Base-by-base conservation (phyloP, 2,888 invertebrate genomes). In the Leptogaster cylindrica region DNA sequence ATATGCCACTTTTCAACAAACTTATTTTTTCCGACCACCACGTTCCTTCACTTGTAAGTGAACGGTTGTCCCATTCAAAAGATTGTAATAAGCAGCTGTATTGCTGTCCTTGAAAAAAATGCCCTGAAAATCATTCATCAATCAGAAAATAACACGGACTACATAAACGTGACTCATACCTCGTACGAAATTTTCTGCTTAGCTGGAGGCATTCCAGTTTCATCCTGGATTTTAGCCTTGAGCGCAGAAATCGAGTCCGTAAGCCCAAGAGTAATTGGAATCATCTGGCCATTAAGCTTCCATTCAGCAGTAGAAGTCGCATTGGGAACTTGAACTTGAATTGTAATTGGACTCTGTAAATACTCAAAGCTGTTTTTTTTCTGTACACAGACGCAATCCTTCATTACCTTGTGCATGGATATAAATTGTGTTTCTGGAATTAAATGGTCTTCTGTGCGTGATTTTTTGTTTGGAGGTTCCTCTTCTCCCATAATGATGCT, bases 51-150 rank as follows among this genome's bases (percentile, higher is more conserved):
- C 87, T 78, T 96, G 92, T 70, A 99, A 84, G 73, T 92, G 91
- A 36, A 99, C 87, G 7, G 90, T 83, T 1, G 92, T 90, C 63
- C 92, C 93, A 28, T 91, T 90, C 7, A 89, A 85, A 70, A 98
- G 88, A 82, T 99, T 99, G 84, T 99, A 99, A 83, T 90, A 99
- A 0, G 96, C 98, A 81, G 97, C 84, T 0, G 91, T 88, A 78
- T 97, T 95, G 61, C 90, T 93, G 82, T 99, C 98, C 80, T 99
- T 99, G 84, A 98, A 93, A 85, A 98, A 99, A 82, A 98, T 88
- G 31, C 97, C 97, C 93, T 97, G 82, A 16, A 85, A 83, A 73
- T 73, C 73, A n/a, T n/a, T n/a, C n/a, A n/a, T n/a, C n/a, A n/a
- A n/a, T n/a, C n/a, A n/a, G n/a, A n/a, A n/a, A n/a, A n/a, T n/a